These are phyloP conservation scores for Cichladusa arquata DNA, from an alignment of 2,113 vertebrate species.

Conservation along the genomic window DNA sequence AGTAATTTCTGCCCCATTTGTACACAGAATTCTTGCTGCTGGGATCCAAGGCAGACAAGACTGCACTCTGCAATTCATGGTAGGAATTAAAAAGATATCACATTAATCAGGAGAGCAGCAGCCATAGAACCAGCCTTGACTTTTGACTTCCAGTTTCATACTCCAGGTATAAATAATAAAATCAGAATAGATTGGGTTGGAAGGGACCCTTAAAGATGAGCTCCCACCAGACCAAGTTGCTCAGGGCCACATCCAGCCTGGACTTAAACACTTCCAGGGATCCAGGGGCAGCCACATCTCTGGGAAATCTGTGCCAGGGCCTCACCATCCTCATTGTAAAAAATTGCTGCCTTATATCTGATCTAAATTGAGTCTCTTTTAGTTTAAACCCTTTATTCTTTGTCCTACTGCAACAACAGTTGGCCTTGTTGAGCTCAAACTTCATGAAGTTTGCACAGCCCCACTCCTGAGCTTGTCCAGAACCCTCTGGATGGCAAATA, in stretches of 20 bases:
- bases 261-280: neutral
- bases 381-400: neutral
- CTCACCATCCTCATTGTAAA: neutral
- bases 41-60: neutral
- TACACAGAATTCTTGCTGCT: neutral
- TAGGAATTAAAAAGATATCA: neutral
- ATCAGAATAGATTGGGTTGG: neutral
- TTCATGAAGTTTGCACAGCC: neutral
- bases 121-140: neutral
- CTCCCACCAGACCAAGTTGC: neutral
- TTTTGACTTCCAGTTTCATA: neutral
- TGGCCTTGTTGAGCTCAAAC: neutral
- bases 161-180: neutral
- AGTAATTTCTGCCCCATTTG: neutral
- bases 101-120: neutral
- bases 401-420: neutral
- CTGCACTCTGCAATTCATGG: neutral
- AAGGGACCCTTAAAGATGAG: neutral
- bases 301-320: neutral
- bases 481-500: neutral
- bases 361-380: neutral
- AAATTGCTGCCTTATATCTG: fast-evolving
- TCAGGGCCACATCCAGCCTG: neutral
- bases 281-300: neutral
- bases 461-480: neutral